These are phyloP conservation scores for Chaetodon trifascialis DNA, from an alignment of 2,113 vertebrate genomes.

Conservation along the genomic window DNA sequence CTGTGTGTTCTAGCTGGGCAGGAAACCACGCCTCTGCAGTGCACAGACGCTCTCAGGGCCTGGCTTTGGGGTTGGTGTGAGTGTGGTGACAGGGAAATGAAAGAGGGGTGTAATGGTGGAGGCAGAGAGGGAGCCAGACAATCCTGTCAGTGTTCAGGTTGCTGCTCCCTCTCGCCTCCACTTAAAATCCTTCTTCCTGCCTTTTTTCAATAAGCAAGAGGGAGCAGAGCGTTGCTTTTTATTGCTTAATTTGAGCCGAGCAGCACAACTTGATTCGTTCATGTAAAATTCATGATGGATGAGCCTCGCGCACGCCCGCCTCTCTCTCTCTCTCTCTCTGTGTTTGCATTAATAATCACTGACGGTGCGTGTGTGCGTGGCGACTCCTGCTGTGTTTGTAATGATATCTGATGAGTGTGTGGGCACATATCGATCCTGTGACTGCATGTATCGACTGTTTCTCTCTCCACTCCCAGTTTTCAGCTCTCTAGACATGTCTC, in stretches of 20 bases:
- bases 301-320: background rate
- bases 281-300: slow-evolving; percentile 17
- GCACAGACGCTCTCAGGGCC: slow-evolving; percentile 49
- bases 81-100: slow-evolving; percentile 35
- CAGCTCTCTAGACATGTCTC: slow-evolving; percentile 96
- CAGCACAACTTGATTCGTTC: slow-evolving; percentile 16
- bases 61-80: slow-evolving; percentile 44
- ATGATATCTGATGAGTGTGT: background rate
- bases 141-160: slow-evolving; percentile 59
- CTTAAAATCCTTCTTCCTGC: background rate
- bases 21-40: slow-evolving; percentile 82
- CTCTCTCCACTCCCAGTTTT: slow-evolving; percentile 86
- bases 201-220: background rate
- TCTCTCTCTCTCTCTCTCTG: background rate
- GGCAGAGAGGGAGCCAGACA: slow-evolving; percentile 51
- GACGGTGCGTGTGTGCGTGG: background rate
- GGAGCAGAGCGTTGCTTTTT: slow-evolving; percentile 7
- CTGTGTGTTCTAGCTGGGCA: slow-evolving; percentile 51
- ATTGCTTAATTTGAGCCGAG: slow-evolving; percentile 6
- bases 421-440: background rate
- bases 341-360: slow-evolving; percentile 12
- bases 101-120: slow-evolving; percentile 38
- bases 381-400: slow-evolving; percentile 17
- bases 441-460: slow-evolving; percentile 2
- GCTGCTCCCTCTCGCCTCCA: background rate